phyloP scores from a whole-genome alignment of 2,797 vertebrate genomes.

The Lutjanus argentimaculatus region DNA sequence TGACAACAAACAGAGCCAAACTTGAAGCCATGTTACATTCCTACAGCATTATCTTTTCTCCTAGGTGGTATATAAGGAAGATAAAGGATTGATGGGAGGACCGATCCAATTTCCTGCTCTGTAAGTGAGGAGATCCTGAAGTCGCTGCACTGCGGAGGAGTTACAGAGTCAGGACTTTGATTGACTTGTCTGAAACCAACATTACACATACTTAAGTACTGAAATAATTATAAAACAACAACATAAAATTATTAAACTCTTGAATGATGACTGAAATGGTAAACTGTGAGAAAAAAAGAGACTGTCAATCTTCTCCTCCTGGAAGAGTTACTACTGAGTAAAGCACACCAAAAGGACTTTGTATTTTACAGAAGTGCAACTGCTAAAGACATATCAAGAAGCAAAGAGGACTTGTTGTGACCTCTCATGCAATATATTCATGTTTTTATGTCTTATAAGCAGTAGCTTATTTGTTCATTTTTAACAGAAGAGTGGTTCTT shows the following conservation, averaged over 20 bases:
- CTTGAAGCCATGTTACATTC: constrained; percentile 45
- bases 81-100: constrained; percentile 33
- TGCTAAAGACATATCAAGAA: constrained; percentile 18
- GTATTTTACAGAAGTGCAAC: constrained; percentile 4
- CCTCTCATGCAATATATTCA: not conserved
- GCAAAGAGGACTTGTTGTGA: not conserved
- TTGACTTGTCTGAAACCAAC: constrained; percentile 38
- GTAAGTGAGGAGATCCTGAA: constrained; percentile 39
- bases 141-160: constrained; percentile 7
- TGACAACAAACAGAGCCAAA: constrained; percentile 27
- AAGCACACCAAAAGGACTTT: constrained; percentile 14
- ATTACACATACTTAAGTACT: constrained; percentile 13
- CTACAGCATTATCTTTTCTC: constrained; percentile 55
- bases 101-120: constrained; percentile 26
- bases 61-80: constrained; percentile 76
- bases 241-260: not conserved
- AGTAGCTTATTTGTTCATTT: too few relatives aligned
- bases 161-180: constrained; percentile 19
- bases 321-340: constrained; percentile 24
- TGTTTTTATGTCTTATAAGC: not conserved
- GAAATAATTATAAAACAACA: constrained; percentile 5
- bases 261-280: not conserved
- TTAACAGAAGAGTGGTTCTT: too few relatives aligned
- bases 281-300: not conserved
- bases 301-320: constrained; percentile 1